Evolutionary conservation across 64 coral and sea anemone genomes (phyloP).

Genomic region (Pocillopora damicornis): DNA sequence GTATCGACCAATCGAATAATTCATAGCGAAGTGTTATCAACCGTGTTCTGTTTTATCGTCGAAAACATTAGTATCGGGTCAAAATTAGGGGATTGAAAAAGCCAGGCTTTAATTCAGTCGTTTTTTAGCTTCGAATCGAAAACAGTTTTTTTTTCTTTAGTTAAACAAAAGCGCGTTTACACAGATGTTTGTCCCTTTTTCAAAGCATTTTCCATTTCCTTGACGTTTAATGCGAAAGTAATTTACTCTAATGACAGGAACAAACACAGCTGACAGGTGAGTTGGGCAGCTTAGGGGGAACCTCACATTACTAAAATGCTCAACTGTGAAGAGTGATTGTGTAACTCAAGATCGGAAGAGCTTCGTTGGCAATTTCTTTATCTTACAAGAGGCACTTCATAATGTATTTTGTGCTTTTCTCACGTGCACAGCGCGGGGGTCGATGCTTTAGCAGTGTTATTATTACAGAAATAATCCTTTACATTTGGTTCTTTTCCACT

Average conservation of each 20-base stretch:
- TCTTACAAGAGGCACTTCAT: too few species aligned
- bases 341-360: too few species aligned
- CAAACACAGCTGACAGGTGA: background rate
- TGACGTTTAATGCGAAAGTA: background rate
- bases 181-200: background rate
- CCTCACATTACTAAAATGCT: background rate
- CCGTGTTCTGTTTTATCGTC: too few species aligned
- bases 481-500: background rate
- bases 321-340: background rate
- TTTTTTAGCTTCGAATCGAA: too few species aligned
- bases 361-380: too few species aligned
- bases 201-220: background rate
- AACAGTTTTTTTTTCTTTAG: background rate
- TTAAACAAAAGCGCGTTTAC: constrained; percentile 1
- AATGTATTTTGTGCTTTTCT: too few species aligned
- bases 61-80: too few species aligned
- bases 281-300: background rate
- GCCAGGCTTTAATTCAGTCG: too few species aligned
- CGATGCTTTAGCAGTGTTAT: background rate
- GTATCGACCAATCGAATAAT: too few species aligned
- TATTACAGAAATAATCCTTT: background rate
- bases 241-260: background rate
- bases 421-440: too few species aligned
- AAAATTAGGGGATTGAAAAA: too few species aligned
- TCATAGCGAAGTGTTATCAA: too few species aligned